A percentile compares a stretch with the other conserved stretches of the same genome.
phyloP scores from a whole-genome alignment of 2,888 invertebrate species.

The Nephrotoma flavescens region DNA sequence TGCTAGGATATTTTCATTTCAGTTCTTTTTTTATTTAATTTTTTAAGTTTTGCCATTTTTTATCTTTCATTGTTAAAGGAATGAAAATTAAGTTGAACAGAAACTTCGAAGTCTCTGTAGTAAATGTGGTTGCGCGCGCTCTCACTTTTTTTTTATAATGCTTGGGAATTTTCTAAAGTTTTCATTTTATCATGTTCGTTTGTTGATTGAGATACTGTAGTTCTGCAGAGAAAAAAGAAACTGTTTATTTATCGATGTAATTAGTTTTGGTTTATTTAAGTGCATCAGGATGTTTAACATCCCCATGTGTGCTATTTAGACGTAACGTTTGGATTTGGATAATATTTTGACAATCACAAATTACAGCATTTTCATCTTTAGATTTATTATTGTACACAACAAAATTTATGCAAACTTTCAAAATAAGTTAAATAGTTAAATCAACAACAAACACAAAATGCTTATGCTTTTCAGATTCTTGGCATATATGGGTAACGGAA shows the following conservation, averaged over 20 bases:
- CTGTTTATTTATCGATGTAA: background rate
- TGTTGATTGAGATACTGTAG: background rate
- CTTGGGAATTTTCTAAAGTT: background rate
- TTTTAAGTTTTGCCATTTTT: background rate
- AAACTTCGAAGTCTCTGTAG: background rate
- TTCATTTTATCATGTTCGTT: background rate
- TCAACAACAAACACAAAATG: background rate
- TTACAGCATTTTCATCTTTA: background rate
- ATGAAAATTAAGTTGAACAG: background rate
- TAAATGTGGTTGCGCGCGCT: background rate
- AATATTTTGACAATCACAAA: background rate
- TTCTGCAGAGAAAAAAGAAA: background rate
- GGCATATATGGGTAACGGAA: background rate
- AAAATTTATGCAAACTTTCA: background rate
- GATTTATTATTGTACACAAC: background rate
- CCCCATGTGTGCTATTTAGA: background rate
- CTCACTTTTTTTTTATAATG: background rate
- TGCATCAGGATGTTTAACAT: background rate
- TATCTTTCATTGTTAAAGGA: background rate
- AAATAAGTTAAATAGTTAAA: background rate
- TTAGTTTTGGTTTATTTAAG: background rate
- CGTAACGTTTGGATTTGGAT: background rate
- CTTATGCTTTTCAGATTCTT: background rate
- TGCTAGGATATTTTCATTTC: background rate
- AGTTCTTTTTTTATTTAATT: background rate